Base-by-base conservation (phyloP, 2,797 vertebrate genomes). In the Clamator glandarius region DNA sequence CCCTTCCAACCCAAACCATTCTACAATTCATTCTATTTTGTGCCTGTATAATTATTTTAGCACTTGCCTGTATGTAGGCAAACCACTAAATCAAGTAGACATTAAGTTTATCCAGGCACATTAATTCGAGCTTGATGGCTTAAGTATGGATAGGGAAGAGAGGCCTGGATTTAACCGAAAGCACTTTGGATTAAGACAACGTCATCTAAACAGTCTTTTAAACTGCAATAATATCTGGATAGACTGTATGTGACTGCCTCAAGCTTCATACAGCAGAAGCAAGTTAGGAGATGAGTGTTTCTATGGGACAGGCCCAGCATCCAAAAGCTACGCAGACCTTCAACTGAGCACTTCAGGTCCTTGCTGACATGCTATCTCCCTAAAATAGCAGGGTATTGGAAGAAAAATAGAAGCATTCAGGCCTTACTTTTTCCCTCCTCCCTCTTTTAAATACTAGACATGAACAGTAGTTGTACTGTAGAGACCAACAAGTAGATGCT, bases 241-340 rank as follows among this genome's bases (percentile, higher is more conserved):
- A 23, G 36, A 57, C 10, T 29, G 23, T 23, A 3, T 36, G 28
- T 36, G 59, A 23, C 23, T 17, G 15, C 18, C 52, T 35, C 3
- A 2, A 63, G 50, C 25, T 24, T 28, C 14, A 21, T 15, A 41
- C 31, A 62, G 20, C 74, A 25, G 15, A 44, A 68, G 25, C 9
- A 11, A 19, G 8, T 52, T 15, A 52, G 14, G 4, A 10, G 36
- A 35, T 9, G 9, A 17, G 31, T 54, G 0, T 31, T 15, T 31
- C 8, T 20, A 31, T 5, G 26, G 16, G 29, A 54, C 52, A 11
- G 48, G 14, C 31, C 33, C 33, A 11, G 9, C 23, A 10, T 39
- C 33, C 36, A 64, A 19, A 28, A 31, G 12, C 28, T 4, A 11
- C 0, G 0, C 15, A 28, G n/a, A 59, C 19, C 31, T 50, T 50